phyloP scores from a whole-genome alignment of 2,797 vertebrate species.

The Rhinoraja longicauda region DNA sequence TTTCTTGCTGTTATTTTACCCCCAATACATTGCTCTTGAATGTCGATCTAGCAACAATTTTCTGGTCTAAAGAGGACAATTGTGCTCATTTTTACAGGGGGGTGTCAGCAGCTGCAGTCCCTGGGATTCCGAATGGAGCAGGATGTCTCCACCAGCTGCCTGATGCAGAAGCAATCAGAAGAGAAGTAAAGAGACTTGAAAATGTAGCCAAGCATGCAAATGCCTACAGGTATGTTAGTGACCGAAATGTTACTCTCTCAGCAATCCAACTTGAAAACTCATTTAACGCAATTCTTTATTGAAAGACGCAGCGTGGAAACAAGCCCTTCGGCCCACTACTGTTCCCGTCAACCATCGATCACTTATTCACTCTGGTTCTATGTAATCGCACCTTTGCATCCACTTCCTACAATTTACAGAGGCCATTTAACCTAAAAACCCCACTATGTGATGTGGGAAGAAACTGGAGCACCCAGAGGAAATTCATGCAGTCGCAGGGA shows the following conservation, averaged over 20 bases:
- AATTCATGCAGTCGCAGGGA: too few species aligned
- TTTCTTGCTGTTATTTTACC: slow-evolving; percentile 46
- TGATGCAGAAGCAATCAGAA: slow-evolving; percentile 64
- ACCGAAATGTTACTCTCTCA: background rate
- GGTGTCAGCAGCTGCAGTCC: slow-evolving; percentile 56
- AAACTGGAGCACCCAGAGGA: too few species aligned
- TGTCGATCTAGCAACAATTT: background rate
- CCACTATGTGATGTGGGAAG: too few species aligned
- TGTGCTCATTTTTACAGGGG: slow-evolving; percentile 46
- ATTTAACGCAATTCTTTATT: background rate
- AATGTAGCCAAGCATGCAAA: slow-evolving; percentile 62
- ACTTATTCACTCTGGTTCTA: too few species aligned
- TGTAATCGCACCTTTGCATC: too few species aligned
- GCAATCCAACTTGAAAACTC: background rate
- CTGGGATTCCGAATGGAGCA: slow-evolving; percentile 61
- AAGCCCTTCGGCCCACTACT: too few species aligned
- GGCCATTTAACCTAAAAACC: too few species aligned
- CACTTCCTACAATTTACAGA: too few species aligned
- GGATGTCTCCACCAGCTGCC: slow-evolving; percentile 53
- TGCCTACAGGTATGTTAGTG: slow-evolving; percentile 55
- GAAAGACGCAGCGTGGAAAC: too few species aligned
- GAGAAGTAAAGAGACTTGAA: slow-evolving; percentile 75
- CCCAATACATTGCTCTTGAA: background rate
- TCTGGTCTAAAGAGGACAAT: background rate
- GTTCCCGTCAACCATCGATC: too few species aligned